phyloP scores from a whole-genome alignment of 2,797 vertebrate species.

The Gastrophryne carolinensis region DNA sequence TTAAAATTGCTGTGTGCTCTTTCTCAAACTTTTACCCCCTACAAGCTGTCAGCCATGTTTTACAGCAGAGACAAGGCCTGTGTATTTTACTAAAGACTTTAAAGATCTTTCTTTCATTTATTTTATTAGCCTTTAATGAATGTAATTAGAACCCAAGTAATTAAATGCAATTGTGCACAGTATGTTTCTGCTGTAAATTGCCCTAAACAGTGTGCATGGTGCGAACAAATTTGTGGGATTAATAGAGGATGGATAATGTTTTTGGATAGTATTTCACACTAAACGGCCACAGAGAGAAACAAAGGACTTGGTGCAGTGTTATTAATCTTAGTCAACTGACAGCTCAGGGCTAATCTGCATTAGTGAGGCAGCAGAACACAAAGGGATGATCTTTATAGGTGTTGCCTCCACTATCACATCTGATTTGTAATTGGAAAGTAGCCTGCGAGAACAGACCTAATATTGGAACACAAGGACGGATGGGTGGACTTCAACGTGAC shows the following conservation, averaged over 20 bases:
- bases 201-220: slow-evolving; percentile 90
- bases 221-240: slow-evolving; percentile 95
- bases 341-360: slow-evolving; percentile 97
- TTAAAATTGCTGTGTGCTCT: not conserved
- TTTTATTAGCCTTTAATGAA: slow-evolving; percentile 99
- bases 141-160: slow-evolving; percentile 99
- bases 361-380: slow-evolving; percentile 93
- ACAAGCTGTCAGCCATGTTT: slow-evolving; percentile 85
- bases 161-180: slow-evolving; percentile 97
- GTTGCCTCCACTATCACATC: slow-evolving; percentile 72
- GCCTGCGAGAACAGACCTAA: slow-evolving; percentile 46
- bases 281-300: slow-evolving; percentile 94
- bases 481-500: slow-evolving; percentile 46
- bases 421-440: slow-evolving; percentile 74
- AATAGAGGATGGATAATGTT: slow-evolving; percentile 99
- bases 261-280: slow-evolving; percentile 99
- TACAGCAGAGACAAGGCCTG: slow-evolving; percentile 88
- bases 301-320: slow-evolving; percentile 94
- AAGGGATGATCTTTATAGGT: slow-evolving; percentile 80
- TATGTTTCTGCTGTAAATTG: slow-evolving; percentile 89
- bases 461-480: slow-evolving; percentile 46
- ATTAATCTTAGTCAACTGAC: slow-evolving; percentile 99
- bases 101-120: slow-evolving; percentile 92
- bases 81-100: slow-evolving; percentile 90
- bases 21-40: slow-evolving; percentile 35